phyloP scores from a whole-genome alignment of 2,797 vertebrate genomes.

The Coracias cyanogaster region DNA sequence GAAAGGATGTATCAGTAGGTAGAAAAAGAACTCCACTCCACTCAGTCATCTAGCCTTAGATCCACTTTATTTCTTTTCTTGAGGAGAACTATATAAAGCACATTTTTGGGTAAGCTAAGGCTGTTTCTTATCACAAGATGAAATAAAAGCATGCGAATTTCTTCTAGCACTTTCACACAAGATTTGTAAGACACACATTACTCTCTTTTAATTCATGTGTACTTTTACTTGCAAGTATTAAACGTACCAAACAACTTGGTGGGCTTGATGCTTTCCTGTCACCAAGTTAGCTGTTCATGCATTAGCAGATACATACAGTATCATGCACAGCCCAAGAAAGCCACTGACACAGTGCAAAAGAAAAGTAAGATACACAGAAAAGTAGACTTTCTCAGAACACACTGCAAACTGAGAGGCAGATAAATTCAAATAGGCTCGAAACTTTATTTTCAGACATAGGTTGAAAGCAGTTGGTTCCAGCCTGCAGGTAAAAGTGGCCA shows the following conservation, averaged over 20 bases:
- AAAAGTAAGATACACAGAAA: neutral
- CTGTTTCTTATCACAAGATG: neutral
- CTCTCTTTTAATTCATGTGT: neutral
- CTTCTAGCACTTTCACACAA: neutral
- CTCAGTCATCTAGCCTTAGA: neutral
- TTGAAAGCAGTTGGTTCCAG: conserved; percentile 53
- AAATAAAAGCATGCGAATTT: neutral
- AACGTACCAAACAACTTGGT: neutral
- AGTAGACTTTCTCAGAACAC: neutral
- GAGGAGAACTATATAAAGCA: neutral
- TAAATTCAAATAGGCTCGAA: neutral
- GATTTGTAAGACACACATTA: neutral
- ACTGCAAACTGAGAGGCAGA: neutral
- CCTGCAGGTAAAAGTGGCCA: conserved; percentile 86
- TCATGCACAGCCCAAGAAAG: neutral
- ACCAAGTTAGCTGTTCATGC: neutral
- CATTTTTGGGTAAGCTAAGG: neutral
- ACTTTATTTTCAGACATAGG: neutral
- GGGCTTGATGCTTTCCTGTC: neutral
- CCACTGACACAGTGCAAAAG: neutral
- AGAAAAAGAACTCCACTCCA: neutral
- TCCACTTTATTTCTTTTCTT: neutral
- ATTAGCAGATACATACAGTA: neutral
- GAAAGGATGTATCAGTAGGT: neutral
- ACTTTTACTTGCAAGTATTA: neutral